phyloP scores from a whole-genome alignment of 92 coral and sea anemone genomes.

The Parazoanthus atlanticus region DNA sequence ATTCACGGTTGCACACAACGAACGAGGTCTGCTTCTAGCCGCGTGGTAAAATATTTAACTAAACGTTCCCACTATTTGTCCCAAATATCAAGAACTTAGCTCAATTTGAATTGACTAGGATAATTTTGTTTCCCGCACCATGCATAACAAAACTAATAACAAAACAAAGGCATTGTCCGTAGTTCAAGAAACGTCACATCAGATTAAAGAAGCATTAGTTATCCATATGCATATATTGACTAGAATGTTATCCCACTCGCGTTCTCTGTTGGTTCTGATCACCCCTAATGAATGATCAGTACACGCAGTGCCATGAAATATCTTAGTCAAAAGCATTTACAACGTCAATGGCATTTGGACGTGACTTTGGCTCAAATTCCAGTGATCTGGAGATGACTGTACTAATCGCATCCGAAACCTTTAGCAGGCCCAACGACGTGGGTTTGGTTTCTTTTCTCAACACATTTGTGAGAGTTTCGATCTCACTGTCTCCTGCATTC shows the following conservation, averaged over 20 bases:
- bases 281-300: neutral
- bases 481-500: conserved; percentile 12
- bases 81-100: neutral
- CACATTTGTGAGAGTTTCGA: conserved; percentile 20
- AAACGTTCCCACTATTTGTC: too few species aligned
- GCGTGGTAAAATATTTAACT: too few species aligned
- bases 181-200: neutral
- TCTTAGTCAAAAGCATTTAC: conserved; percentile 31
- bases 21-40: neutral
- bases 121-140: conserved; percentile 11
- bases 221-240: conserved; percentile 11
- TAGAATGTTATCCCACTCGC: neutral
- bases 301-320: conserved; percentile 10
- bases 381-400: conserved; percentile 20
- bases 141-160: conserved; percentile 11
- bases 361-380: conserved; percentile 18
- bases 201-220: neutral
- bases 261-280: conserved; percentile 8
- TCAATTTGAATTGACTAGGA: neutral
- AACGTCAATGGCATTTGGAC: conserved; percentile 36
- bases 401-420: conserved; percentile 12
- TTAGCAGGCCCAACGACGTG: conserved; percentile 24
- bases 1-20: conserved; percentile 8
- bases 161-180: conserved; percentile 8
- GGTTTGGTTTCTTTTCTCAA: conserved; percentile 37